Evolutionary conservation across 1,140 invertebrate genomes (phyloP).

Genomic region (Brachionus rubens): DNA sequence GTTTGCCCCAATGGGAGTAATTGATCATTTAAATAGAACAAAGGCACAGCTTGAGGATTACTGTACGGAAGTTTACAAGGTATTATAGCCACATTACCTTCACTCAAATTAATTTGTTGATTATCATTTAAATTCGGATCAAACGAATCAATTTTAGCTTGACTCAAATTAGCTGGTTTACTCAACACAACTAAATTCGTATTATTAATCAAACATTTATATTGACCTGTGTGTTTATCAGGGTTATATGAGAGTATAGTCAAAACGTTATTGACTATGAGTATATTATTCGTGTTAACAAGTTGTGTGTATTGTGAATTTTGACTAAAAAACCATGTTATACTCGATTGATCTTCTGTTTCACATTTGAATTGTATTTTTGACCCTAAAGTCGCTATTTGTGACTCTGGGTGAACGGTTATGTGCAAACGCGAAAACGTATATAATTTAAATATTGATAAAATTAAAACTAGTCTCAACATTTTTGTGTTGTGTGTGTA

Average conservation of each 20-base stretch:
- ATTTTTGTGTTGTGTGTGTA: neutral
- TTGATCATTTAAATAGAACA: slow-evolving; percentile 34
- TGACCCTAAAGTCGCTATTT: neutral
- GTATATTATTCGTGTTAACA: neutral
- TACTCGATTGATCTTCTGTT: neutral
- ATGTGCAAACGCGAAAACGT: neutral
- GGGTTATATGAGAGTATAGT: slow-evolving; percentile 1
- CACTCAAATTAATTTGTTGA: slow-evolving; percentile 18
- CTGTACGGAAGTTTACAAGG: slow-evolving; percentile 70
- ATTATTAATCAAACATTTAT: slow-evolving; percentile 8
- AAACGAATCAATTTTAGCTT: slow-evolving; percentile 7
- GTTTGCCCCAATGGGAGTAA: slow-evolving; percentile 50
- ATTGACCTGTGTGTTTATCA: neutral
- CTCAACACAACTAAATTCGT: neutral
- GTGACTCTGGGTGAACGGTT: neutral
- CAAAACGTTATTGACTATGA: neutral
- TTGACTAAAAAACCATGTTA: neutral
- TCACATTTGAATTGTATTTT: neutral
- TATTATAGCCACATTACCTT: slow-evolving; percentile 70
- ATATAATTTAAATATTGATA: neutral
- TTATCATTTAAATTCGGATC: neutral
- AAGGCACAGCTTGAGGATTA: slow-evolving; percentile 65
- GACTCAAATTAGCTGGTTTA: slow-evolving; percentile 8
- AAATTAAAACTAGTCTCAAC: neutral
- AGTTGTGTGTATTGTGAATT: neutral